phyloP scores from a whole-genome alignment of 2,888 invertebrate genomes.

The Mimachlamys varia region DNA sequence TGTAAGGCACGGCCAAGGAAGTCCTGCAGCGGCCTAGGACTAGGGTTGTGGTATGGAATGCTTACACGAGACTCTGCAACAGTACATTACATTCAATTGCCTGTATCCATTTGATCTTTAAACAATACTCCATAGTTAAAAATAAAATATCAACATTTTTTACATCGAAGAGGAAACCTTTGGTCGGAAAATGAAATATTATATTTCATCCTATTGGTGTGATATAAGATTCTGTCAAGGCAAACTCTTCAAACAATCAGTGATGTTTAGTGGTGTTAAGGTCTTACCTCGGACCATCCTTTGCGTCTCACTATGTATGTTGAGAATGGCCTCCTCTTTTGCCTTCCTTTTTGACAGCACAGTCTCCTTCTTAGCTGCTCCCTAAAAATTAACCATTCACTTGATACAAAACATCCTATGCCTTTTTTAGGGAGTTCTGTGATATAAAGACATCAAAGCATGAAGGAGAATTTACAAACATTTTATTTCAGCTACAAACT shows the following conservation, averaged over 20 bases:
- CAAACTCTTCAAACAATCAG: no score
- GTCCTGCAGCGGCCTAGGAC: slow-evolving; percentile 90
- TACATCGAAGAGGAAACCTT: no score
- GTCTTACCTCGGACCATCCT: slow-evolving; percentile 86
- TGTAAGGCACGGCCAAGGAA: slow-evolving; percentile 83
- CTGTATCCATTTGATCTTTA: background rate
- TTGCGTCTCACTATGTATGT: slow-evolving; percentile 93
- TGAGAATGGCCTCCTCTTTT: slow-evolving; percentile 72
- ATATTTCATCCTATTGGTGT: no score
- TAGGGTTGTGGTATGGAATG: slow-evolving; percentile 94
- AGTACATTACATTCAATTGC: background rate
- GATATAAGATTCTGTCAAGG: no score
- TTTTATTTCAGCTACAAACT: no score
- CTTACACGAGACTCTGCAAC: slow-evolving; percentile 87
- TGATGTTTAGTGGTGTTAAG: background rate
- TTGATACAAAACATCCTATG: background rate
- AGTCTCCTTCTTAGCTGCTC: slow-evolving; percentile 64
- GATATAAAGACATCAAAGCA: background rate
- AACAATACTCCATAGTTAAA: no score
- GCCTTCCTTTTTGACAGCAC: slow-evolving; percentile 54
- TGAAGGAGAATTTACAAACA: background rate
- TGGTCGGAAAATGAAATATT: no score
- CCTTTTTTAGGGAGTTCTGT: no score
- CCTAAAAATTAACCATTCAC: slow-evolving; percentile 55
- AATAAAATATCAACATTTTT: no score